phyloP scores from a whole-genome alignment of 1,140 invertebrate genomes.

The Idris sp. region DNA sequence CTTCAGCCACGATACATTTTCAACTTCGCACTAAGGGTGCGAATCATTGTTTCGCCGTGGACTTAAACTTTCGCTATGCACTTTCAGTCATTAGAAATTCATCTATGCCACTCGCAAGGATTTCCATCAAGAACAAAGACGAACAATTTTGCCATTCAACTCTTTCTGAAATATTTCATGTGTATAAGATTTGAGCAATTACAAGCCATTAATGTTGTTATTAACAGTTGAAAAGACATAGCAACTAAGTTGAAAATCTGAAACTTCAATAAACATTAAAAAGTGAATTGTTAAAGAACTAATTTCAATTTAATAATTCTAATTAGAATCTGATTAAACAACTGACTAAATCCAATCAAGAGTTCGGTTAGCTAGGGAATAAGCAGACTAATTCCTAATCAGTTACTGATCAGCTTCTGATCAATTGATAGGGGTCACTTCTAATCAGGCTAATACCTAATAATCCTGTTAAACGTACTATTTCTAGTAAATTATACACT shows the following conservation, averaged over 20 bases:
- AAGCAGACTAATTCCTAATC: constrained; percentile 8
- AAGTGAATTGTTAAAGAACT: no score
- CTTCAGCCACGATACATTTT: constrained; percentile 74
- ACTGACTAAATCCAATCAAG: neutral
- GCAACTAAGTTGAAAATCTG: no score
- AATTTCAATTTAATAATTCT: constrained; percentile 3
- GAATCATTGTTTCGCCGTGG: constrained; percentile 70
- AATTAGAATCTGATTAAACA: constrained; percentile 4
- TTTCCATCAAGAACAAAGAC: constrained; percentile 33
- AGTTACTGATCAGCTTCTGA: constrained; percentile 8
- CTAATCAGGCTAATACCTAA: neutral
- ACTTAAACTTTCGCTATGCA: constrained; percentile 60
- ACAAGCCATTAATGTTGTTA: no score
- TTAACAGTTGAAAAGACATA: no score
- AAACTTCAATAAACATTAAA: no score
- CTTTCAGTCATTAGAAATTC: constrained; percentile 57
- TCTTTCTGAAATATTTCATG: no score
- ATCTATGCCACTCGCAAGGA: constrained; percentile 41
- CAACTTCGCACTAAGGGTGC: constrained; percentile 72
- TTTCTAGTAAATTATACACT: no score
- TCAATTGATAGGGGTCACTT: neutral
- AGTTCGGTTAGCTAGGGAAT: neutral
- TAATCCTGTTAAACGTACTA: no score
- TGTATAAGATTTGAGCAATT: no score
- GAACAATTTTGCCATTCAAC: no score